Evolutionary conservation across 2,888 invertebrate genomes (phyloP).

Genomic region (Papilio elwesi): DNA sequence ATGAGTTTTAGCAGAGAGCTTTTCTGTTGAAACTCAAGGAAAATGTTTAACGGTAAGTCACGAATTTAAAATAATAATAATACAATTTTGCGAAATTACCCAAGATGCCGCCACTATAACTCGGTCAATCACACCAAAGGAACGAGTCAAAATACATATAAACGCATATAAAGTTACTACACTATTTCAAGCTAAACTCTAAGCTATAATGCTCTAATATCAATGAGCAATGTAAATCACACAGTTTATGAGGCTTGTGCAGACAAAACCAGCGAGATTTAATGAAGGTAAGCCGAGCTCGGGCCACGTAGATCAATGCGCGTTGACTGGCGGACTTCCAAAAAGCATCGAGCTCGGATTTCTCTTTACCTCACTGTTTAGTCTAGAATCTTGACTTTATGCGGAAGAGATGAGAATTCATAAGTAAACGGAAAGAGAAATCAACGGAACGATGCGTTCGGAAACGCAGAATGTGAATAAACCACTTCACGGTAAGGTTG

Average conservation of each 20-base stretch:
- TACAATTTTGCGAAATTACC: too few relatives aligned
- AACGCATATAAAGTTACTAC: not conserved
- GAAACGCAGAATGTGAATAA: too few relatives aligned
- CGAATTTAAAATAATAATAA: too few relatives aligned
- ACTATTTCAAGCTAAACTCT: not conserved
- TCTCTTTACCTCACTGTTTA: constrained; percentile 1
- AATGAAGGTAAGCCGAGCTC: constrained; percentile 19
- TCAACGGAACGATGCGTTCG: too few relatives aligned
- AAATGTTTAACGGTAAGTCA: too few relatives aligned
- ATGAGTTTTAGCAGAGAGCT: not conserved
- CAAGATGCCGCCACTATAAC: not conserved
- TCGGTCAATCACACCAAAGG: not conserved
- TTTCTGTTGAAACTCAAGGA: not conserved
- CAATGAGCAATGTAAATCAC: constrained; percentile 10
- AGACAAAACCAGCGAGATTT: constrained; percentile 19
- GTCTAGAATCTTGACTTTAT: not conserved
- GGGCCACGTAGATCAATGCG: not conserved
- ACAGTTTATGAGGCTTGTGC: constrained; percentile 11
- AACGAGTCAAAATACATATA: not conserved
- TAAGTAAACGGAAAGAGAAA: too few relatives aligned
- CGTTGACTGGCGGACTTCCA: constrained; percentile 22
- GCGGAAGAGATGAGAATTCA: too few relatives aligned
- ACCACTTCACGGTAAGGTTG: too few relatives aligned
- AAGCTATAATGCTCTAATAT: constrained; percentile 10
- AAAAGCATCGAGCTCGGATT: not conserved